Conservation (phyloP, 2,113 vertebrate genomes). For the Nycticebus coucang region DNA sequence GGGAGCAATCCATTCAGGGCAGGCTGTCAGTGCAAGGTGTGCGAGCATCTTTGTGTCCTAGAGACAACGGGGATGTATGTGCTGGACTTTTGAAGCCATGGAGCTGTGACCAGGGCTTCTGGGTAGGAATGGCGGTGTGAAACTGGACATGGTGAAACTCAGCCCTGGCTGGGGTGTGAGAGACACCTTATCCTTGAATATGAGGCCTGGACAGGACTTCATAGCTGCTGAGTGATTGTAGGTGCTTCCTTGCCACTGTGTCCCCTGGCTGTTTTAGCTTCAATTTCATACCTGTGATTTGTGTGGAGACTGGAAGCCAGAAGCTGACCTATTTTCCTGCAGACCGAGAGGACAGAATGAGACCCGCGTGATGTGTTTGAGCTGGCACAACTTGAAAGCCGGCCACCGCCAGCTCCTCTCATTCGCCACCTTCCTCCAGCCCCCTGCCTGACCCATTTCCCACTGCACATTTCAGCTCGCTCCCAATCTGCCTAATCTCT, state of each 20-base stretch:
- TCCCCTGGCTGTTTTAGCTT: neutral
- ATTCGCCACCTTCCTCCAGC: neutral
- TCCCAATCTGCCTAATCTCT: neutral
- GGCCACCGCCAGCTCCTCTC: neutral
- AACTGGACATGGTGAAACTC: neutral
- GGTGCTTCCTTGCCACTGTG: neutral
- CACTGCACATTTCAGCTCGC: neutral
- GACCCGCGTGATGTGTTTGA: neutral
- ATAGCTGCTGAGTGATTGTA: neutral
- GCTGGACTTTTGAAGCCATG: neutral
- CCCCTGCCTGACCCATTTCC: neutral
- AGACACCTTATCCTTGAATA: neutral
- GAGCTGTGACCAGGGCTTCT: neutral
- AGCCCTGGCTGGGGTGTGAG: neutral
- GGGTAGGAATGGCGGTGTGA: neutral
- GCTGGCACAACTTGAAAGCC: neutral
- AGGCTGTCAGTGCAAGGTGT: neutral
- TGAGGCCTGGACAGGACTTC: neutral
- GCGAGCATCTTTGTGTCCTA: neutral
- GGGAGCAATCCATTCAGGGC: fast-evolving
- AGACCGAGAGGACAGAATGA: neutral
- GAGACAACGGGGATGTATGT: neutral
- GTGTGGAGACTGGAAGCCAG: neutral
- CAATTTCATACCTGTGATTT: neutral
- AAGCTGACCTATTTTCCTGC: neutral